Conservation (phyloP, 2,797 vertebrate species). For the Typhlichthys subterraneus region DNA sequence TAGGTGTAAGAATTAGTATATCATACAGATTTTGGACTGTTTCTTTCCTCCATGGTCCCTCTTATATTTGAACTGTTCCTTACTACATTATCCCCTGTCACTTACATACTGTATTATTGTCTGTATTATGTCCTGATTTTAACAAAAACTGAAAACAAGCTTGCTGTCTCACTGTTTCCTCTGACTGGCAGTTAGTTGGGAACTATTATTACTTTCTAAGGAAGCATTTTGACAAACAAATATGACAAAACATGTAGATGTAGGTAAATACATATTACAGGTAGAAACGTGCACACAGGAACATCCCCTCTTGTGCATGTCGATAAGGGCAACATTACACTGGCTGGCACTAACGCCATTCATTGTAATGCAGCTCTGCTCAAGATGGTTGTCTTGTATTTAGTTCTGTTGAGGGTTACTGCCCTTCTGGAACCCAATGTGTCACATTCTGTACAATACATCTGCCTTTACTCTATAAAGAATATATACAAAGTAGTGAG, state of each 20-base stretch:
- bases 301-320: conserved; percentile 48
- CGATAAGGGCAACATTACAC: conserved; percentile 44
- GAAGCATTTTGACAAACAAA: conserved; percentile 15
- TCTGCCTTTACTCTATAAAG: conserved; percentile 50
- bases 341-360: conserved; percentile 41
- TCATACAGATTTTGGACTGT: conserved; percentile 58
- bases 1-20: conserved; percentile 37
- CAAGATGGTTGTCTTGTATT: conserved; percentile 12
- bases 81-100: conserved; percentile 37
- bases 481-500: conserved; percentile 28
- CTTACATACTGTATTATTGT: conserved; percentile 27
- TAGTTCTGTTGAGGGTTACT: conserved; percentile 21
- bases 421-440: conserved; percentile 14
- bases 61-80: conserved; percentile 49
- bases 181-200: conserved; percentile 41
- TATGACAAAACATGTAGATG: conserved; percentile 25
- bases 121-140: conserved; percentile 18
- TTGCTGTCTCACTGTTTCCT: conserved; percentile 34
- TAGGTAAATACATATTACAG: neutral
- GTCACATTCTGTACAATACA: conserved; percentile 27
- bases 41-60: conserved; percentile 22
- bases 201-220: conserved; percentile 10
- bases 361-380: conserved; percentile 51
- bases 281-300: conserved; percentile 9
- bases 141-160: neutral